These are phyloP conservation scores for Dreissena rostriformis DNA, from an alignment of 1,140 invertebrate species.

Conservation along the genomic window DNA sequence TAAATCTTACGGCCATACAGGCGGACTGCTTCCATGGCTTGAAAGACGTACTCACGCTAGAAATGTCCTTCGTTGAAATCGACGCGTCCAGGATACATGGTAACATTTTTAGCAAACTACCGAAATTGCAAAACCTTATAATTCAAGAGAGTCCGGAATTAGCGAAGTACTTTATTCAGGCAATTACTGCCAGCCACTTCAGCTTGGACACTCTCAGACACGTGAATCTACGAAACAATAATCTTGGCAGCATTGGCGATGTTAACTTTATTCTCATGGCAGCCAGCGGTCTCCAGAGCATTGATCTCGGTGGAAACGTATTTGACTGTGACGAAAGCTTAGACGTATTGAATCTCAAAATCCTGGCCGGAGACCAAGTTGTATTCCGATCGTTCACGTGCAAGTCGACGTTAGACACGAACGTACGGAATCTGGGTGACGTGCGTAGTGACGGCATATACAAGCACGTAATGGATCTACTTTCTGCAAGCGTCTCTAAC, in stretches of 20 bases:
- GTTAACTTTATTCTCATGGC: slow-evolving; percentile 85
- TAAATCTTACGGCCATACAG: slow-evolving; percentile 84
- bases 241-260: slow-evolving; percentile 86
- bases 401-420: slow-evolving; percentile 69
- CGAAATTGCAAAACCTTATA: slow-evolving; percentile 86
- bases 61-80: slow-evolving; percentile 85
- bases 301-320: slow-evolving; percentile 79
- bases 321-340: slow-evolving; percentile 78
- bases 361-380: slow-evolving; percentile 75
- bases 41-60: slow-evolving; percentile 85
- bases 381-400: slow-evolving; percentile 66
- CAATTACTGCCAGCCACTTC: slow-evolving; percentile 86
- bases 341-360: neutral
- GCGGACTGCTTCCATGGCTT: slow-evolving; percentile 87
- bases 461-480: slow-evolving; percentile 68
- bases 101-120: slow-evolving; percentile 82
- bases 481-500: neutral
- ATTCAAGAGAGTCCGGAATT: slow-evolving; percentile 88
- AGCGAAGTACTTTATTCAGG: slow-evolving; percentile 85
- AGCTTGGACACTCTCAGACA: slow-evolving; percentile 77
- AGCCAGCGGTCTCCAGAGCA: slow-evolving; percentile 84
- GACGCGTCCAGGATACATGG: slow-evolving; percentile 81
- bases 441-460: slow-evolving; percentile 65
- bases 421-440: slow-evolving; percentile 71
- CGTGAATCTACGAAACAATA: slow-evolving; percentile 78